Evolutionary conservation across 2,113 vertebrate genomes (phyloP), one percentile per base, ranked within the genome.

Genomic region (Chamaea fasciata): DNA sequence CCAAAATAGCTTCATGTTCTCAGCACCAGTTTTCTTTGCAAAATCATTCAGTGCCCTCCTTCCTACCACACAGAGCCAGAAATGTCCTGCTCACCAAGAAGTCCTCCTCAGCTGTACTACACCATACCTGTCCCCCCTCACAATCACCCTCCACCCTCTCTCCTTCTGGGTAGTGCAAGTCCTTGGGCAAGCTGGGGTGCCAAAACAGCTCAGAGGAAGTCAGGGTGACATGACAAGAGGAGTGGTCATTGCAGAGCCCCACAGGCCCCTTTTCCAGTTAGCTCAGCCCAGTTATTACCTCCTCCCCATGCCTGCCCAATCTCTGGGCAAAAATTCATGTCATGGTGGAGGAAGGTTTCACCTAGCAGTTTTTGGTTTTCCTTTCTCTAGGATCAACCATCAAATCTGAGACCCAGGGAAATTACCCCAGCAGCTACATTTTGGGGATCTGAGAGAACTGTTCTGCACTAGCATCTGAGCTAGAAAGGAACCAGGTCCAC

Each of bases 1-100:
- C 62, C 46, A 92, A 91, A 97, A 97, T 94, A 97, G 81, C 71
- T 95, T 71, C 70, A 28, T 86, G 62, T 88, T 95, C 90, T 91
- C 94, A 93, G 86, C 50, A 88, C 30, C 62, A 74, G 35, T 82
- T 87, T 92, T 90, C 92, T 93, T 68, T 22, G 33, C 67, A 89
- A 94, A 63, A 59, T 86, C 28, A 3, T 59, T 94, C 39, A 11
- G 27, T 92, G 82, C 52, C 63, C 65, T 87, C 50, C 86, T 77
- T 92, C 82, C 67, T 26, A 81, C 85, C 41, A 62, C 26, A 60
- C 17, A 91, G 10, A 90, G 49, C 28, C 71, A 92, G 55, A 49
- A 44, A 30, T 20, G 37, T 80, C 78, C 70, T 73, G 67, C 42
- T 83, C 77, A 79, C 60, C 4, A 7, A 65, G 64, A 89, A 67